These are phyloP conservation scores for Gobionotothen gibberifrons DNA, from an alignment of 2,797 vertebrate species.

Conservation along the genomic window DNA sequence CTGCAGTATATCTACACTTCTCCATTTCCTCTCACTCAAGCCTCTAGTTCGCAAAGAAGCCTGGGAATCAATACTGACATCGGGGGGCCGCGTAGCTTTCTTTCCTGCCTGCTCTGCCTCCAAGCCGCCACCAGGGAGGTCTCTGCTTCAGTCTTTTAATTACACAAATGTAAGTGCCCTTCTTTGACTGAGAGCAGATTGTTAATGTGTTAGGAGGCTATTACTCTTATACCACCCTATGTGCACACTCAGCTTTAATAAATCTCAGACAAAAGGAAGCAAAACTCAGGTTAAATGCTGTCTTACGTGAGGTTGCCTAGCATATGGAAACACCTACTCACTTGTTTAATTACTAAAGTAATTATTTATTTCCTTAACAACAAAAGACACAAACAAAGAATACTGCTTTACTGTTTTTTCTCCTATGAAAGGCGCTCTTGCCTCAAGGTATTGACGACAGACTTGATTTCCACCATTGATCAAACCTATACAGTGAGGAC, in stretches of 20 bases:
- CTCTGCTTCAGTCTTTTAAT: conserved; percentile 66
- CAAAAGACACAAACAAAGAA: conserved; percentile 28
- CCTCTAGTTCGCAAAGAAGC: conserved; percentile 71
- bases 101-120: conserved; percentile 52
- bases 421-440: conserved; percentile 34
- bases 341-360: conserved; percentile 63
- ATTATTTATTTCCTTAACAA: conserved; percentile 53
- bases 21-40: conserved; percentile 81
- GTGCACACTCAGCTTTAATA: conserved; percentile 68
- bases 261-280: conserved; percentile 68
- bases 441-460: conserved; percentile 59
- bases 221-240: conserved; percentile 67
- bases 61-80: conserved; percentile 79
- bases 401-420: conserved; percentile 33
- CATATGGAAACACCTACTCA: conserved; percentile 73
- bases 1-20: conserved; percentile 79
- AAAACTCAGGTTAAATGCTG: conserved; percentile 67
- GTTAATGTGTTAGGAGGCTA: conserved; percentile 65
- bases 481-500: conserved; percentile 60
- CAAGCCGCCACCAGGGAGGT: conserved; percentile 47
- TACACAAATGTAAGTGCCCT: conserved; percentile 66
- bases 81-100: conserved; percentile 62
- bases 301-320: conserved; percentile 43
- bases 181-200: conserved; percentile 69
- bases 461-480: conserved; percentile 74